Evolutionary conservation across 1,140 invertebrate genomes (phyloP), one percentile per base, ranked within the genome.

Genomic region (Grapholita molesta): DNA sequence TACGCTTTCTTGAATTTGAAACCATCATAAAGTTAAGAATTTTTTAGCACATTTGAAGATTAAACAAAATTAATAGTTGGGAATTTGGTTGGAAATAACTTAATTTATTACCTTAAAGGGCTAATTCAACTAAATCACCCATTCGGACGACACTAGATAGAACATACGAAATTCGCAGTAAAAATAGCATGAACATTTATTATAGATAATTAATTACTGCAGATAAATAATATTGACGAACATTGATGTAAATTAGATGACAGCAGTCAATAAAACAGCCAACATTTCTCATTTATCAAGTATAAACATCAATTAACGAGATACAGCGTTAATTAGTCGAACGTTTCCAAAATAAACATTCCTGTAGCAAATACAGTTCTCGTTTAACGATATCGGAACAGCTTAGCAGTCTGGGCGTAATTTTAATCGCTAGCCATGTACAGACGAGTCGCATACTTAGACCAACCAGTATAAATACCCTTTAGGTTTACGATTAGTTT

Each of bases 271-370:
- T 61, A 30, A 32, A 61, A 30, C 55, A 15, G 12, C 7, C 55
- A 6, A 61, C 12, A 25, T 28, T 61, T 53, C 25, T 25, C 32
- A 25, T 15, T 61, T 61, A 30, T 25, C 12, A 28, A 24, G 21
- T 57, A 57, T 57, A 28, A 61, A 61, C 55, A 61, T 61, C 55
- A 61, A 61, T 61, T 61, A 61, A 61, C 55, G 55, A 28, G 55
- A 61, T 61, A 61, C 55, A 30, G 28, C 24, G 25, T 61, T 61
- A 61, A 61, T 61, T 61, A 61, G 55, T n/a, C 55, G 21, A 30
- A 11, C 55, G 55, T 61, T 61, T 12, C 55, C 25, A 61, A 61
- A 61, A 61, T 61, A 61, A 61, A 61, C 55, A 61, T 61, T 30
- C 12, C 24, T 5, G 18, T 9, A 18, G 55, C 55, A 61, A 61